These are phyloP conservation scores for Nibea albiflora DNA, from an alignment of 2,113 vertebrate species.

Conservation along the genomic window DNA sequence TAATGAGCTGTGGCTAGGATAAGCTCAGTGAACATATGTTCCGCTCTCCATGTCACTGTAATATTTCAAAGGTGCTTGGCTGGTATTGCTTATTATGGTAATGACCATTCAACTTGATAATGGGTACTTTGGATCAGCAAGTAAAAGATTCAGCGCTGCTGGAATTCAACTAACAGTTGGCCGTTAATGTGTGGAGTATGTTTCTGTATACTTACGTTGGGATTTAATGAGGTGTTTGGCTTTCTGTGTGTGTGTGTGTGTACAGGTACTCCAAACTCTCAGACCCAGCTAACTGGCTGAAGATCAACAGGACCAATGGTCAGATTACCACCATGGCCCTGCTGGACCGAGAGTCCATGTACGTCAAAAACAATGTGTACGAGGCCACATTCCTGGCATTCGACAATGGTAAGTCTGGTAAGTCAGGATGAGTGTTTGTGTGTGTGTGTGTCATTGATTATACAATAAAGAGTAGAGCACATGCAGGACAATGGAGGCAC, in stretches of 20 bases:
- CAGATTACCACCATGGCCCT: constrained; percentile 94
- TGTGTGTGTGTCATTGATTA: constrained; percentile 33
- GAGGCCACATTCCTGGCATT: constrained; percentile 97
- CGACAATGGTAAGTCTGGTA: constrained; percentile 93
- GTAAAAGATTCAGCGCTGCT: constrained; percentile 43
- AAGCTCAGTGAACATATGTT: constrained; percentile 68
- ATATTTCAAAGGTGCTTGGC: constrained; percentile 59
- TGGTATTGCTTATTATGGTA: constrained; percentile 61
- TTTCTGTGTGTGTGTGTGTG: constrained; percentile 6
- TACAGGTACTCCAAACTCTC: constrained; percentile 95
- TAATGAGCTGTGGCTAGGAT: constrained; percentile 63
- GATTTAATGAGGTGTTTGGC: constrained; percentile 26
- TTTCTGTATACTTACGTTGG: constrained; percentile 1
- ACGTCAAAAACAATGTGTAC: constrained; percentile 94
- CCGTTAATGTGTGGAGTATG: constrained; percentile 17
- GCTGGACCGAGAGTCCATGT: constrained; percentile 95
- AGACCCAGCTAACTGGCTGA: constrained; percentile 97
- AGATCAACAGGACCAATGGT: constrained; percentile 94
- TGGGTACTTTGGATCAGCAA: constrained; percentile 49
- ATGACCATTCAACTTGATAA: constrained; percentile 63
- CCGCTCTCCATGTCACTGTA: constrained; percentile 41
- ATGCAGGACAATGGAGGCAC: background rate
- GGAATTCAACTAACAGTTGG: constrained; percentile 27
- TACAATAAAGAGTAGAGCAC: background rate
- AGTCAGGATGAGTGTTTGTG: constrained; percentile 62